phyloP scores from a whole-genome alignment of 2,888 invertebrate species.

The Lampropteryx suffumata region DNA sequence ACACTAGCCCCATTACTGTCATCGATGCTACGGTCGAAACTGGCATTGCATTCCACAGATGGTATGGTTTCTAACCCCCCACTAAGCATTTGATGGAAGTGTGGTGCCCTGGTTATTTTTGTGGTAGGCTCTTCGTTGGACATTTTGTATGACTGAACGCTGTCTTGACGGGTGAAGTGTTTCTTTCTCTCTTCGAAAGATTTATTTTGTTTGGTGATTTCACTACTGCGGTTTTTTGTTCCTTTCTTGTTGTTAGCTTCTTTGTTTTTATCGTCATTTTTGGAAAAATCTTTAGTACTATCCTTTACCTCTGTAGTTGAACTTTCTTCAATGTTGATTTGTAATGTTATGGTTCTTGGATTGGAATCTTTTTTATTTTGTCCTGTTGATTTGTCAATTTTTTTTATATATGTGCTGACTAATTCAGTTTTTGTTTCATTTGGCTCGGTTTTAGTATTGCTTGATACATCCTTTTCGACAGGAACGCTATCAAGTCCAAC shows the following conservation, averaged over 20 bases:
- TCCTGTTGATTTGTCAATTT: neutral
- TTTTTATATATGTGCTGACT: no score
- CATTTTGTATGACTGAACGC: slow-evolving; percentile 65
- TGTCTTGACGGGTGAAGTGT: slow-evolving; percentile 61
- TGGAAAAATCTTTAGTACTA: neutral
- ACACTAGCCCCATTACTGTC: neutral
- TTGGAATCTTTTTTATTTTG: neutral
- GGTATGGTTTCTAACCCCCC: slow-evolving; percentile 71
- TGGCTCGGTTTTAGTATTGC: neutral
- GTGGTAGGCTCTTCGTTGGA: slow-evolving; percentile 56
- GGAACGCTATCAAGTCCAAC: neutral
- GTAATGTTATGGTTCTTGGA: neutral
- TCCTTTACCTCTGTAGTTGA: slow-evolving; percentile 8
- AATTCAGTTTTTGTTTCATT: neutral
- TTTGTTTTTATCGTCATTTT: neutral
- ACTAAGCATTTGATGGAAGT: slow-evolving; percentile 67
- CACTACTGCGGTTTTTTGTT: neutral
- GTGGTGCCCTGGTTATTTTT: slow-evolving; percentile 55
- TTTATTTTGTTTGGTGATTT: slow-evolving; percentile 20
- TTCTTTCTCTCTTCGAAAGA: slow-evolving; percentile 45
- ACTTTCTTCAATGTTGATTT: neutral
- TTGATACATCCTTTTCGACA: neutral
- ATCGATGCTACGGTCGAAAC: slow-evolving; percentile 9
- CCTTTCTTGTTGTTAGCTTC: slow-evolving; percentile 13
- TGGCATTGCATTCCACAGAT: slow-evolving; percentile 40